Conservation (phyloP, 2,113 vertebrate genomes). For the Mobula birostris region DNA sequence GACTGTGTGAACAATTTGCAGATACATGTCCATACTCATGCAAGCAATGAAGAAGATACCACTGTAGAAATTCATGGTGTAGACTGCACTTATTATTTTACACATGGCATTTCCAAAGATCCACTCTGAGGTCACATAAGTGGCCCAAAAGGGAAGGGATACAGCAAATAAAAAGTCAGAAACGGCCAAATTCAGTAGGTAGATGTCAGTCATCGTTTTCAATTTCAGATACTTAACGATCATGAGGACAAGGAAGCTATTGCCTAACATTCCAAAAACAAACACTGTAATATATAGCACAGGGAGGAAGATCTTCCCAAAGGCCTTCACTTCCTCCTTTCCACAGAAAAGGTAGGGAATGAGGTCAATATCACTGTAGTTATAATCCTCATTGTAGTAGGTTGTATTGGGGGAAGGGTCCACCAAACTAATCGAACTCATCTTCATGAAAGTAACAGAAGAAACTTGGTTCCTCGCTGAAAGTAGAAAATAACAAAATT, state of each 20-base stretch:
- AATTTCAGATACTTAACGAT: conserved; percentile 61
- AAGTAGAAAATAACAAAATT: background rate
- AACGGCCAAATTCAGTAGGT: conserved; percentile 73
- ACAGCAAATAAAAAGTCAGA: conserved; percentile 69
- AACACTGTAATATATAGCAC: conserved; percentile 62
- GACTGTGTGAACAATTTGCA: conserved; percentile 62
- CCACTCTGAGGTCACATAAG: conserved; percentile 58
- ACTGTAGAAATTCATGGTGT: conserved; percentile 67
- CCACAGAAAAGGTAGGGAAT: conserved; percentile 49
- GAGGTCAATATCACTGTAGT: conserved; percentile 35
- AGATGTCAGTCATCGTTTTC: conserved; percentile 68
- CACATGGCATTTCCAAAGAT: conserved; percentile 65
- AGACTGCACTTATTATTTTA: conserved; percentile 55
- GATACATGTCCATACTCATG: conserved; percentile 78
- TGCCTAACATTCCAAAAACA: conserved; percentile 61
- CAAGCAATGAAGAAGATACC: conserved; percentile 74
- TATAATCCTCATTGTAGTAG: conserved; percentile 40
- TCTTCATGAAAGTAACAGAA: background rate
- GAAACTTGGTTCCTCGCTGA: background rate
- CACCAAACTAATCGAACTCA: background rate
- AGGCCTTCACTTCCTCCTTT: conserved; percentile 53
- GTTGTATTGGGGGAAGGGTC: conserved; percentile 30
- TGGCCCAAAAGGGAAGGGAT: conserved; percentile 67
- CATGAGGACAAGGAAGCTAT: conserved; percentile 69
- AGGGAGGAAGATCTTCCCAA: conserved; percentile 49